Conservation (phyloP, 2,113 vertebrate genomes). For the Penelope pileata region DNA sequence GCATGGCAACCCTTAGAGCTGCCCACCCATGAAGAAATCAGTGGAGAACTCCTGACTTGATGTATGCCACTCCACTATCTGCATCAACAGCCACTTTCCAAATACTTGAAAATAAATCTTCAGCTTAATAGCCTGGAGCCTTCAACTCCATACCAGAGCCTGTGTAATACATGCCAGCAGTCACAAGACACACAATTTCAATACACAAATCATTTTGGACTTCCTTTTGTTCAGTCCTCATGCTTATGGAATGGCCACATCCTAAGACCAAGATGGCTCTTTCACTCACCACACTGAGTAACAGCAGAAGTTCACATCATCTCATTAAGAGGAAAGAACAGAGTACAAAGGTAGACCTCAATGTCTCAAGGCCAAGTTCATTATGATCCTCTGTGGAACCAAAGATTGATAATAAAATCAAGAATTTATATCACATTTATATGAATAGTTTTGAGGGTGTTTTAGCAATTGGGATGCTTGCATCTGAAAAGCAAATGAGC, state of each 20-base stretch:
- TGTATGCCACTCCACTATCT: neutral
- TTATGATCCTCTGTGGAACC: neutral
- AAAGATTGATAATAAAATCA: neutral
- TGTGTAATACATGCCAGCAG: neutral
- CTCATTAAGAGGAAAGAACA: neutral
- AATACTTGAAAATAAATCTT: neutral
- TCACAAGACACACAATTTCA: neutral
- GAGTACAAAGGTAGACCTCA: neutral
- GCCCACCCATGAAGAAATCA: neutral
- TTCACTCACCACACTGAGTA: neutral
- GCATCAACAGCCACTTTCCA: neutral
- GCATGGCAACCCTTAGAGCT: neutral
- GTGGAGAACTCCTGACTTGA: neutral
- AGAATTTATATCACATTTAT: neutral
- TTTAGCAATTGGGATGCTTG: neutral
- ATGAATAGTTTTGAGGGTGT: neutral
- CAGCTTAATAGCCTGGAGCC: neutral
- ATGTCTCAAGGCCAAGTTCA: neutral
- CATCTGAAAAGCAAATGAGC: neutral
- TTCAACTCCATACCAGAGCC: neutral
- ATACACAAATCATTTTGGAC: neutral
- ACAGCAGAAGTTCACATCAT: neutral
- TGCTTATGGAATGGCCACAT: accelerated
- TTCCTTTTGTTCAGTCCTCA: neutral
- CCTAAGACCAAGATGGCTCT: neutral